Percentiles rank a stretch among this genome's conserved stretches.
phyloP scores from a whole-genome alignment of 2,113 vertebrate genomes.

The Sylvietta virens region DNA sequence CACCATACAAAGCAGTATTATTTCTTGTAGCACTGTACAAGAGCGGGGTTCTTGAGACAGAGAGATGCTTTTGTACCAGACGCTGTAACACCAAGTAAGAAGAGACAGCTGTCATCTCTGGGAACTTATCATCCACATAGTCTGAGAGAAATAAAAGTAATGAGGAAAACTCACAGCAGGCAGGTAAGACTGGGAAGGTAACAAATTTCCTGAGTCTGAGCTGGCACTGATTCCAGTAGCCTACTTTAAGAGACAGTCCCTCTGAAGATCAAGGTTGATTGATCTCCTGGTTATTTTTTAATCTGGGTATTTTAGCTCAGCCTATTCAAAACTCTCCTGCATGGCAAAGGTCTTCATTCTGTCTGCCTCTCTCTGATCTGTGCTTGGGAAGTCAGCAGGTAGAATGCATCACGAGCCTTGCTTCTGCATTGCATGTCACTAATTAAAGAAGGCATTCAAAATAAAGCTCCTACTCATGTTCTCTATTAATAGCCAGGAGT shows the following conservation, averaged over 20 bases:
- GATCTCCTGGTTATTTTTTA: neutral
- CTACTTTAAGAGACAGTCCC: neutral
- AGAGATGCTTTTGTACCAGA: neutral
- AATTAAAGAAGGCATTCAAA: conserved; percentile 35
- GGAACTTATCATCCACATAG: neutral
- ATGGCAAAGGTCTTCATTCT: neutral
- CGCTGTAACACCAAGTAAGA: neutral
- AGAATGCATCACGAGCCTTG: neutral
- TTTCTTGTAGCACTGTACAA: neutral
- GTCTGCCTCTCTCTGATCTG: neutral
- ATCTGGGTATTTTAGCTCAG: neutral
- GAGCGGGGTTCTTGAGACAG: neutral
- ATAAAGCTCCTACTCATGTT: conserved; percentile 11
- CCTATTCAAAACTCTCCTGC: neutral
- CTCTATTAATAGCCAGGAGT: conserved; percentile 14
- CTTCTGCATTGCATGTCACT: neutral
- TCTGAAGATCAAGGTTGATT: neutral
- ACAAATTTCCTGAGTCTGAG: neutral
- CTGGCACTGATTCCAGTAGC: neutral
- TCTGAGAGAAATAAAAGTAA: neutral
- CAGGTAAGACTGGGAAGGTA: neutral
- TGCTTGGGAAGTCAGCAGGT: neutral
- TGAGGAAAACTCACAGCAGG: neutral
- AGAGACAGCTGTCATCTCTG: neutral
- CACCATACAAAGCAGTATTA: neutral